Base-by-base conservation (phyloP, 2,797 vertebrate genomes). In the Lagocephalus sceleratus region DNA sequence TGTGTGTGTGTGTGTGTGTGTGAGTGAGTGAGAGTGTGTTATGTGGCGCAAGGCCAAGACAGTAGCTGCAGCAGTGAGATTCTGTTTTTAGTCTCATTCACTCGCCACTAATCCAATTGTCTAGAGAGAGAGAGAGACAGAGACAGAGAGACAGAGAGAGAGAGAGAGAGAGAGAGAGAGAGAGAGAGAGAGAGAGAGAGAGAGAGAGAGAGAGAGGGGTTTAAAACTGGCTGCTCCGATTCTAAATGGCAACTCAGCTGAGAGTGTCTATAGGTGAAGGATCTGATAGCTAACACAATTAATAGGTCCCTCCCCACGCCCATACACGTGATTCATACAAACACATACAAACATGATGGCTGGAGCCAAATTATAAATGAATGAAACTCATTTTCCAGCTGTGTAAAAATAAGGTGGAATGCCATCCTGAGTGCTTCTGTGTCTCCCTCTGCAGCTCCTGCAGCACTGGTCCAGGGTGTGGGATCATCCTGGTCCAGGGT, bases 41-140 rank as follows among this genome's bases (percentile, higher is more conserved):
- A 62, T 46, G 53, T 79, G 83, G 71, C 71, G 50, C 23, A 29
- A 56, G 61, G 73, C 79, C 82, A 83, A 69, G 66, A 42, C 62
- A 45, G 66, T 68, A 76, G 75, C 67, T 81, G 76, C 66, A 66
- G 66, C 53, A 67, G 67, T 65, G 76, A 80, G 70, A 83, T 76
- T 81, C 68, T 82, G 78, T 79, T 69, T 78, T 75, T 82, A 72
- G 63, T 84, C 76, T 79, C 78, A 75, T 77, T 82, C 83, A 81
- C 71, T 84, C 67, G 65, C 60, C 76, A 70, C 79, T 86, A 87
- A 88, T 87, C 81, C 82, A 85, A 83, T 81, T 74, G 78, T 85
- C 49, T 56, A 74, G 32, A 71, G 57, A 66, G 62, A 51, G 48
- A 22, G 6, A 9, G n/a, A 17, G 40, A 17, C 2, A 47, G 51